Conservation (phyloP, 1,140 invertebrate species). For the Chironomus striatipennis region DNA sequence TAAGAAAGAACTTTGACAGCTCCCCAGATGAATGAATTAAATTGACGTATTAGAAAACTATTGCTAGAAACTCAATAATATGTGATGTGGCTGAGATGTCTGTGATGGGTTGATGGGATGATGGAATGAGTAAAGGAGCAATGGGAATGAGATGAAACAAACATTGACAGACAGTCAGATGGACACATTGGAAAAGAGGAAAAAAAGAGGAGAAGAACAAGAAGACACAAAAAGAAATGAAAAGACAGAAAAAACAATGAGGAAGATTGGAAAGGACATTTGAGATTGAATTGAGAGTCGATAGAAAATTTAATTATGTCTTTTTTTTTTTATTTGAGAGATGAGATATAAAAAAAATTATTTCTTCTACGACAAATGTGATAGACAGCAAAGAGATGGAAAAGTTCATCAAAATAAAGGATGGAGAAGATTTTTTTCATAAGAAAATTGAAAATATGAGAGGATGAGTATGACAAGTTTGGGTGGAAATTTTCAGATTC, state of each 20-base stretch:
- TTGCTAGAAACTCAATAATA: not conserved
- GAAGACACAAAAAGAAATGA: not conserved
- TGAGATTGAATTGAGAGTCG: not conserved
- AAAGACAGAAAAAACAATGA: not conserved
- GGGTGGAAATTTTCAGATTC: too few relatives aligned
- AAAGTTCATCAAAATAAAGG: too few relatives aligned
- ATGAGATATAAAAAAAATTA: too few relatives aligned
- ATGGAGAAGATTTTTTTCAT: too few relatives aligned
- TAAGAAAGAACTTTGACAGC: not conserved
- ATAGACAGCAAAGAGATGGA: not conserved
- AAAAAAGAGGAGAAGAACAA: not conserved
- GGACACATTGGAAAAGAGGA: not conserved
- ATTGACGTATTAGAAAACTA: conserved; percentile 9
- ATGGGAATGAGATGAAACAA: too few relatives aligned
- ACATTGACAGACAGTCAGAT: not conserved
- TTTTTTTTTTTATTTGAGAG: not conserved
- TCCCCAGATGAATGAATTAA: not conserved
- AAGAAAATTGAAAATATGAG: too few relatives aligned
- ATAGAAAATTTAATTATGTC: conserved; percentile 23
- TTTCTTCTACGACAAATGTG: too few relatives aligned
- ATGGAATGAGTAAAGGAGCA: too few relatives aligned
- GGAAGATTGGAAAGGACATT: conserved; percentile 12
- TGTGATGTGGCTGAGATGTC: too few relatives aligned
- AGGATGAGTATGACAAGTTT: too few relatives aligned
- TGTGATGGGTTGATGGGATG: too few relatives aligned